phyloP scores from a whole-genome alignment of 2,113 vertebrate genomes.

The Phaethornis superciliosus region DNA sequence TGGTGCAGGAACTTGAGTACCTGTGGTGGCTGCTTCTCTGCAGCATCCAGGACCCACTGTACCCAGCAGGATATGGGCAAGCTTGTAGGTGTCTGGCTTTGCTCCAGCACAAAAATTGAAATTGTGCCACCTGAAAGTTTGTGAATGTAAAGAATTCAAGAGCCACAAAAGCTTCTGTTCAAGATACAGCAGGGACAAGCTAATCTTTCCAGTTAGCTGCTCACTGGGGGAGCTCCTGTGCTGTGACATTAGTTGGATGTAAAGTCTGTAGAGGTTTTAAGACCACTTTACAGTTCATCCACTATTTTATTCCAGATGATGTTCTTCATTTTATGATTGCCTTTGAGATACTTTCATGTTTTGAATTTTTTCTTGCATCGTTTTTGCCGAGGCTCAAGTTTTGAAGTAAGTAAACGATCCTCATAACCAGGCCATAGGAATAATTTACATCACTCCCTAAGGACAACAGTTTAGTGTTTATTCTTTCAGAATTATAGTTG shows the following conservation, averaged over 20 bases:
- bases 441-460: background rate
- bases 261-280: background rate
- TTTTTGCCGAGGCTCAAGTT: background rate
- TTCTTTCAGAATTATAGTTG: background rate
- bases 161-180: background rate
- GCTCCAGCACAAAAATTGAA: background rate
- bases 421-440: background rate
- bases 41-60: background rate
- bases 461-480: background rate
- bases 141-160: background rate
- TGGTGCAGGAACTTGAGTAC: background rate
- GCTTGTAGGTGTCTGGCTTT: background rate
- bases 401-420: background rate
- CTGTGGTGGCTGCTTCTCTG: background rate
- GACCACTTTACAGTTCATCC: background rate
- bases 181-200: background rate
- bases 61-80: background rate
- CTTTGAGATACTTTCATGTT: background rate
- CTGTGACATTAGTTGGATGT: fast-evolving
- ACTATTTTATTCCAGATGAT: background rate
- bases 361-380: background rate
- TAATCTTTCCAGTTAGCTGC: background rate
- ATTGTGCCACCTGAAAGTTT: background rate
- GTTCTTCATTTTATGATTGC: background rate
- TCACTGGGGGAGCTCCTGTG: background rate